Evolutionary conservation across 2,888 invertebrate species (phyloP).

Genomic region (Oeneis ivallda): DNA sequence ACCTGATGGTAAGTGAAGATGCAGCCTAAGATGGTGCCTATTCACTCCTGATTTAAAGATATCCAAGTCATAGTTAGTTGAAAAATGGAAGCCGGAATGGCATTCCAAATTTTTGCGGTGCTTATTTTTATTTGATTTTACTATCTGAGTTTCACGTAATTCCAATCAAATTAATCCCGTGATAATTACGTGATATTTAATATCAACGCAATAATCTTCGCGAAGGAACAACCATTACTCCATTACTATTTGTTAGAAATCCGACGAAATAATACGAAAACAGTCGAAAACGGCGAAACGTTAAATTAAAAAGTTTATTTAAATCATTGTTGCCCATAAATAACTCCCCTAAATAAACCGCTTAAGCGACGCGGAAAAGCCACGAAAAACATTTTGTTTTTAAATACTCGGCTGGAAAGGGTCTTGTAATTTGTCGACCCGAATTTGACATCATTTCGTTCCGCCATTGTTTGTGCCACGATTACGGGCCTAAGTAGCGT

Average conservation of each 20-base stretch:
- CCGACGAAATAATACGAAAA: slow-evolving; percentile 2
- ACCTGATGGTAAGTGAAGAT: too few species aligned
- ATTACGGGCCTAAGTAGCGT: slow-evolving; percentile 78
- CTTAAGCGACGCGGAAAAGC: slow-evolving; percentile 39
- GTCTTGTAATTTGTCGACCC: slow-evolving; percentile 77
- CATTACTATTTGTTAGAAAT: neutral
- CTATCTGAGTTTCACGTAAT: too few species aligned
- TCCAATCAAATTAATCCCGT: too few species aligned
- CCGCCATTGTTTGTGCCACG: slow-evolving; percentile 76
- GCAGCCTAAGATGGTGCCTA: too few species aligned
- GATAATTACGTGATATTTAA: too few species aligned
- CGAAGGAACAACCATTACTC: neutral
- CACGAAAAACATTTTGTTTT: slow-evolving; percentile 59
- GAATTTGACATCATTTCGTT: slow-evolving; percentile 76
- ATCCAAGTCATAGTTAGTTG: too few species aligned
- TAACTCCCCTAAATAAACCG: slow-evolving; percentile 39
- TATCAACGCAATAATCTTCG: too few species aligned
- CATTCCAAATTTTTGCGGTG: too few species aligned
- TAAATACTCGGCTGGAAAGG: slow-evolving; percentile 66
- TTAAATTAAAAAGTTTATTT: slow-evolving; percentile 34
- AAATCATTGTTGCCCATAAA: slow-evolving; percentile 35
- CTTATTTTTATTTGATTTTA: too few species aligned
- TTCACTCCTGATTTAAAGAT: too few species aligned
- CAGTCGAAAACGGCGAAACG: slow-evolving; percentile 16
- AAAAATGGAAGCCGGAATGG: too few species aligned